Evolutionary conservation across 2,888 invertebrate genomes (phyloP).

Genomic region (Drosophila buzzatii): DNA sequence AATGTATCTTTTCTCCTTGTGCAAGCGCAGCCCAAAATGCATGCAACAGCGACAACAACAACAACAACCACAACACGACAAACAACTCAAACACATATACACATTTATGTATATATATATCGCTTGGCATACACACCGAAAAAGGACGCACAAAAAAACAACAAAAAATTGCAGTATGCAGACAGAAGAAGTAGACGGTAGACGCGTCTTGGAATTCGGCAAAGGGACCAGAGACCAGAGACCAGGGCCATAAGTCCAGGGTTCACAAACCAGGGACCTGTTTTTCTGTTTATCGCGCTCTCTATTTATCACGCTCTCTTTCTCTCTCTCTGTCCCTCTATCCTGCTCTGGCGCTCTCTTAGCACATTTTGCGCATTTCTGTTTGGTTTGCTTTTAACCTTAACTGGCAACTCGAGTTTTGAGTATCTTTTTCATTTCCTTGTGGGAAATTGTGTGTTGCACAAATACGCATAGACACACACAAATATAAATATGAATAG

Average conservation of each 20-base stretch:
- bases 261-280: constrained; percentile 58
- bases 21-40: constrained; percentile 62
- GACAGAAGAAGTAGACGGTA: constrained; percentile 47
- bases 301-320: constrained; percentile 7
- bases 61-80: constrained; percentile 26
- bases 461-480: constrained; percentile 28
- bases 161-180: constrained; percentile 60
- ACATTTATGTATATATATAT: constrained; percentile 7
- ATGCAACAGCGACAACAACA: constrained; percentile 34
- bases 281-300: constrained; percentile 46
- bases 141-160: constrained; percentile 63
- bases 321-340: neutral
- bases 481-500: constrained; percentile 37
- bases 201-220: constrained; percentile 48
- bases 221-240: constrained; percentile 37
- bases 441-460: constrained; percentile 68
- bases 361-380: constrained; percentile 71
- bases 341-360: constrained; percentile 40
- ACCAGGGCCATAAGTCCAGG: constrained; percentile 40
- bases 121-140: constrained; percentile 35
- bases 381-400: constrained; percentile 45
- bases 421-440: constrained; percentile 60
- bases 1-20: constrained; percentile 70
- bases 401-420: constrained; percentile 53
- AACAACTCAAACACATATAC: constrained; percentile 56